A percentile compares a stretch with the other conserved stretches of the same genome.
Evolutionary conservation across 2,113 vertebrate genomes (phyloP).

Genomic region (Cyphomyrus discorhynchus): DNA sequence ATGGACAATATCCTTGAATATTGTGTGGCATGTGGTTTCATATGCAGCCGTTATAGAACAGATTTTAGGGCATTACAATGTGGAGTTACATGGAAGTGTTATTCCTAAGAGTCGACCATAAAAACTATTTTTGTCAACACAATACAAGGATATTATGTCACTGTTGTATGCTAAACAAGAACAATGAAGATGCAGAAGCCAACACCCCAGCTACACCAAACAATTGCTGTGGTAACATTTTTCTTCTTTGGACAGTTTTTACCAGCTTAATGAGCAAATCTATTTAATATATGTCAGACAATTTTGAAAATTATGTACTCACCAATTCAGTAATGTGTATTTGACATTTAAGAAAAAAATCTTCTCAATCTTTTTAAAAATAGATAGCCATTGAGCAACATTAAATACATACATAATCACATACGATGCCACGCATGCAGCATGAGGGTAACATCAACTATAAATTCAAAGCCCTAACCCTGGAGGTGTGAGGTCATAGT

Average conservation of each 20-base stretch:
- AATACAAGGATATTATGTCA: conserved; percentile 54
- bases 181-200: conserved; percentile 33
- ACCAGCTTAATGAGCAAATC: not conserved
- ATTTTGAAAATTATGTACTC: not conserved
- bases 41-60: not conserved
- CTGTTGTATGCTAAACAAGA: conserved; percentile 28
- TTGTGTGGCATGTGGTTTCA: not conserved
- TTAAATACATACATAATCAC: not conserved
- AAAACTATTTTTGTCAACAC: conserved; percentile 32
- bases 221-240: not conserved
- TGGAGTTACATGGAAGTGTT: conserved; percentile 16
- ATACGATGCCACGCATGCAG: not conserved
- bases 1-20: not conserved
- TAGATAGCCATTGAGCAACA: not conserved
- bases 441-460: not conserved
- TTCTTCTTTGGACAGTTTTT: not conserved
- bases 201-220: not conserved
- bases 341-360: not conserved
- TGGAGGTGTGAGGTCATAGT: not conserved
- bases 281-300: not conserved
- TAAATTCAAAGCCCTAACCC: not conserved
- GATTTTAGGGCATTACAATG: not conserved
- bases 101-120: conserved; percentile 27
- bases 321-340: not conserved
- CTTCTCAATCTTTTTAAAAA: not conserved